Conservation (phyloP, 2,113 vertebrate species). For the Paramormyrops kingsleyae region DNA sequence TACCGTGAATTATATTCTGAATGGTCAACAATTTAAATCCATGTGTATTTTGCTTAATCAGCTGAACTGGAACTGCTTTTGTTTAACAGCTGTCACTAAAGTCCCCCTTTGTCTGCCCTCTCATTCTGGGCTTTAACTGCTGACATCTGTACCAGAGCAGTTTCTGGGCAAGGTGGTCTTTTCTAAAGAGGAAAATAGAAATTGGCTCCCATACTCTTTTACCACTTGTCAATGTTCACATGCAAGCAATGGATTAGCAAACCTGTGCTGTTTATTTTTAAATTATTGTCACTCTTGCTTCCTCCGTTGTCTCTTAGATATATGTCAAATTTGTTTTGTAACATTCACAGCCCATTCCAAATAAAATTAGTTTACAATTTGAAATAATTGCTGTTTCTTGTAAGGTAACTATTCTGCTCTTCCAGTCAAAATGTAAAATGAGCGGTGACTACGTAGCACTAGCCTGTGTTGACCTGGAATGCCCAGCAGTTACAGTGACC, state of each 20-base stretch:
- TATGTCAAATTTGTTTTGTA: not conserved
- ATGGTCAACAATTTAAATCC: not conserved
- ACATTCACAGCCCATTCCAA: not conserved
- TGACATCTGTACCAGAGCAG: constrained; percentile 1
- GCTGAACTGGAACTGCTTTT: not conserved
- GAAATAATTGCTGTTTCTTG: not conserved
- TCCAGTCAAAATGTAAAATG: not conserved
- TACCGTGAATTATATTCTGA: not conserved
- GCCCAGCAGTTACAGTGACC: not conserved
- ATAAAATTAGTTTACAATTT: not conserved
- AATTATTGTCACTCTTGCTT: not conserved
- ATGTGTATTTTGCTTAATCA: not conserved
- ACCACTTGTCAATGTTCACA: not conserved
- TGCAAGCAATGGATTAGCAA: not conserved
- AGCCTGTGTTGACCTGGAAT: not conserved
- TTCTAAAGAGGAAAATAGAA: not conserved
- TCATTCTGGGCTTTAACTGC: not conserved
- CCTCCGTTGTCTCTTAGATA: not conserved
- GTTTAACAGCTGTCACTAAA: not conserved
- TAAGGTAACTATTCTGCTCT: not conserved
- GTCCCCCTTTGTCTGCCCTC: not conserved
- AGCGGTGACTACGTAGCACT: not conserved
- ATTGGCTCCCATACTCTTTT: not conserved
- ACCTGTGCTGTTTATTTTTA: not conserved
- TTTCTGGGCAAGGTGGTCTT: not conserved